These are phyloP conservation scores for Timema cristinae DNA, from an alignment of 2,888 invertebrate species.

Conservation along the genomic window DNA sequence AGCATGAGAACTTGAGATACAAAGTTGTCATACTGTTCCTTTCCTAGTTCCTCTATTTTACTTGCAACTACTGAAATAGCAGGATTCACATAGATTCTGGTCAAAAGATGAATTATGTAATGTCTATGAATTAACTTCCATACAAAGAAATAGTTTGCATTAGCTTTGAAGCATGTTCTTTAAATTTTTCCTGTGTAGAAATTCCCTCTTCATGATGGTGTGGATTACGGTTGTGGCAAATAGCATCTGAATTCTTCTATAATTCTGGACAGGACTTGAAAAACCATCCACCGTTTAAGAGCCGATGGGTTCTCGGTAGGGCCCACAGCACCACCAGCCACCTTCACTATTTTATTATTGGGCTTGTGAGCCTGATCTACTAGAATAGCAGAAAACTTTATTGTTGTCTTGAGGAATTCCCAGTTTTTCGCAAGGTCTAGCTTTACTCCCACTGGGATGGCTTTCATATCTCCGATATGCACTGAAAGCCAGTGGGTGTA, in stretches of 20 bases:
- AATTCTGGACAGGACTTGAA: conserved; percentile 1
- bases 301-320: background rate
- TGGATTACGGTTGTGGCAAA: background rate
- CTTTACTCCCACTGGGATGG: background rate
- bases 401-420: conserved; percentile 3
- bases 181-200: background rate
- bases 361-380: background rate
- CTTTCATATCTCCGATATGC: too few species aligned
- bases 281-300: background rate
- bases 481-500: too few species aligned
- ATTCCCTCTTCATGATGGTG: conserved; percentile 2
- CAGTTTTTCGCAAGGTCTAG: background rate
- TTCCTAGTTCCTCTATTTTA: background rate
- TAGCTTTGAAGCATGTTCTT: conserved; percentile 7
- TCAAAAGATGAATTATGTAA: background rate
- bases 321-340: conserved; percentile 4
- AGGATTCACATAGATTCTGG: too few species aligned
- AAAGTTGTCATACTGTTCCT: background rate
- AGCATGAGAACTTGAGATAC: conserved; percentile 5
- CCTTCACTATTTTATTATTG: conserved; percentile 7
- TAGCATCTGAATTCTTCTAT: background rate
- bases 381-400: background rate
- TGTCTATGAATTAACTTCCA: background rate
- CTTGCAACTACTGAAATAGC: too few species aligned
- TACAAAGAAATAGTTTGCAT: background rate